Evolutionary conservation across 35 echinoderm and acorn worm species (phyloP).

Genomic region (Amphiura filiformis): DNA sequence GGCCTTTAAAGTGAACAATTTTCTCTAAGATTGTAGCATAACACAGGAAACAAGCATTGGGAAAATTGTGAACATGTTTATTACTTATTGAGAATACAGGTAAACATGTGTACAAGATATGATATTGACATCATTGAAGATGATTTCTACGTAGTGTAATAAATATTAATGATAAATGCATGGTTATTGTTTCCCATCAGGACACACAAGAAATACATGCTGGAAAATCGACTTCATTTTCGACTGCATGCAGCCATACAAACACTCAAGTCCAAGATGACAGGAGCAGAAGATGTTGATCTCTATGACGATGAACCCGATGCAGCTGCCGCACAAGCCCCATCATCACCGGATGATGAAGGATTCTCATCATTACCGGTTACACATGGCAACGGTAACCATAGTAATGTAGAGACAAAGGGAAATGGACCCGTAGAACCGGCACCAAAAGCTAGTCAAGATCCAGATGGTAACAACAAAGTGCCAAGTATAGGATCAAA

Average conservation of each 20-base stretch:
- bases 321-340: background rate
- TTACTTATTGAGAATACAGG: no score
- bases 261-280: slow-evolving; percentile 52
- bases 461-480: no score
- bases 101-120: no score
- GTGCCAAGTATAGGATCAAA: no score
- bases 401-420: background rate
- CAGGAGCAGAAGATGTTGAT: background rate
- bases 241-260: slow-evolving; percentile 79
- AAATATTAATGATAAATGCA: no score
- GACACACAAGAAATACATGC: slow-evolving; percentile 71
- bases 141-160: no score
- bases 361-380: background rate
- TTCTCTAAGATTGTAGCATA: no score
- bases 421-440: background rate
- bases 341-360: background rate
- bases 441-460: no score
- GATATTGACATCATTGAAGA: no score
- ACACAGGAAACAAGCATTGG: no score
- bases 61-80: no score
- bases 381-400: background rate
- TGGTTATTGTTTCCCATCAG: background rate
- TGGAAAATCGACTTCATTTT: slow-evolving; percentile 92
- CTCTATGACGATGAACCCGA: background rate
- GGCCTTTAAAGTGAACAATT: no score